Conservation (phyloP, 2,888 invertebrate genomes). For the Cecidostiba fungosa region DNA sequence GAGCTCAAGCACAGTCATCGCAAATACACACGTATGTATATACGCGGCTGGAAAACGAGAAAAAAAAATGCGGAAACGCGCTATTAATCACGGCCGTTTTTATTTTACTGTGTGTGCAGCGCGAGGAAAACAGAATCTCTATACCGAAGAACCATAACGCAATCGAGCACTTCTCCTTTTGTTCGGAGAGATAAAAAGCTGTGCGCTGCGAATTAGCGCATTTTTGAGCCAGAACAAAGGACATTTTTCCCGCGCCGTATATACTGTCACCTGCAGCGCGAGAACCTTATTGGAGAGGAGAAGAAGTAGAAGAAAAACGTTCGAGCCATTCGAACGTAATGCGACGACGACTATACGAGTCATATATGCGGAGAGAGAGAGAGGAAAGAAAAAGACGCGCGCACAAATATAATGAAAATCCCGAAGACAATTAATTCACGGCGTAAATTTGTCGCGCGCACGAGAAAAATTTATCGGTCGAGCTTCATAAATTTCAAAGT, state of each 20-base stretch:
- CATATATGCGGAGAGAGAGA: constrained; percentile 2
- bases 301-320: background rate
- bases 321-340: constrained; percentile 37
- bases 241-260: background rate
- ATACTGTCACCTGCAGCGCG: constrained; percentile 44
- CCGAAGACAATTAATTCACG: constrained; percentile 3
- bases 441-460: constrained; percentile 17
- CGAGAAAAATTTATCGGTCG: constrained; percentile 56
- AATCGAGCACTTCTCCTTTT: constrained; percentile 9
- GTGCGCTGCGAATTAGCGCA: background rate
- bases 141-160: constrained; percentile 9
- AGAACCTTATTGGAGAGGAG: background rate
- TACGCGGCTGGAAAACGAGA: background rate
- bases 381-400: constrained; percentile 37
- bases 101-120: background rate
- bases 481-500: constrained; percentile 58
- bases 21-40: background rate
- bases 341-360: constrained; percentile 39
- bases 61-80: constrained; percentile 20
- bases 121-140: background rate
- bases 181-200: background rate
- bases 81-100: constrained; percentile 1
- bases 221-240: constrained; percentile 1
- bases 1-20: background rate
- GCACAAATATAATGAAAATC: background rate